Evolutionary conservation across 2,888 invertebrate species (phyloP).

Genomic region (Pseudococcus jackbeardsleyi): DNA sequence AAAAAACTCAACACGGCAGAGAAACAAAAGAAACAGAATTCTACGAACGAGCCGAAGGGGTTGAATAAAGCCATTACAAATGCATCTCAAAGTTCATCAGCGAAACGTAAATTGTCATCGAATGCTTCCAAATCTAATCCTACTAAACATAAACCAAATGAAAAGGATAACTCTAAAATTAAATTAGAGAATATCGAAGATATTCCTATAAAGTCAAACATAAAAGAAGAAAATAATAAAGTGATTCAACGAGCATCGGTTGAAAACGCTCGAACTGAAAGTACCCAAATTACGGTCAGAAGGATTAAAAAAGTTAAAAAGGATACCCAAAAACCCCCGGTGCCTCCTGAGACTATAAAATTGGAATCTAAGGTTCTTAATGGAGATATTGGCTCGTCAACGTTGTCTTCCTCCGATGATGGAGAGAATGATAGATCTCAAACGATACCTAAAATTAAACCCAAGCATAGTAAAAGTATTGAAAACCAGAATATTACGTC

Average conservation of each 20-base stretch:
- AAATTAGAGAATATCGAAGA: background rate
- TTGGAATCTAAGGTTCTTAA: background rate
- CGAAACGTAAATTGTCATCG: conserved; percentile 19
- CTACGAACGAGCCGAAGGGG: background rate
- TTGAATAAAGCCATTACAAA: background rate
- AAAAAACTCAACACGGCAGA: background rate
- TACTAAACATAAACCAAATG: background rate
- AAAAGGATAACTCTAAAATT: background rate
- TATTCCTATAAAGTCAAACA: background rate
- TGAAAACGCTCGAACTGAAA: background rate
- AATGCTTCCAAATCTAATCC: background rate
- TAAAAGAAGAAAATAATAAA: background rate
- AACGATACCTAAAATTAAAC: conserved; percentile 4
- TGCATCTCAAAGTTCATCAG: background rate
- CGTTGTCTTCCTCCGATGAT: conserved; percentile 21
- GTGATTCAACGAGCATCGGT: background rate
- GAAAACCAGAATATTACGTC: background rate
- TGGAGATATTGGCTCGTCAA: background rate
- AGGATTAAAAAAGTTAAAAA: background rate
- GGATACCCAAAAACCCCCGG: background rate
- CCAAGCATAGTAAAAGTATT: conserved; percentile 26
- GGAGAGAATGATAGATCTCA: conserved; percentile 24
- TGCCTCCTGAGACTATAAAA: background rate
- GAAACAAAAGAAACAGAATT: background rate
- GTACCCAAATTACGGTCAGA: background rate